A percentile compares a stretch with the other conserved stretches of the same genome.
phyloP scores from a whole-genome alignment of 2,888 invertebrate genomes.

The Tetrapedia diversipes region DNA sequence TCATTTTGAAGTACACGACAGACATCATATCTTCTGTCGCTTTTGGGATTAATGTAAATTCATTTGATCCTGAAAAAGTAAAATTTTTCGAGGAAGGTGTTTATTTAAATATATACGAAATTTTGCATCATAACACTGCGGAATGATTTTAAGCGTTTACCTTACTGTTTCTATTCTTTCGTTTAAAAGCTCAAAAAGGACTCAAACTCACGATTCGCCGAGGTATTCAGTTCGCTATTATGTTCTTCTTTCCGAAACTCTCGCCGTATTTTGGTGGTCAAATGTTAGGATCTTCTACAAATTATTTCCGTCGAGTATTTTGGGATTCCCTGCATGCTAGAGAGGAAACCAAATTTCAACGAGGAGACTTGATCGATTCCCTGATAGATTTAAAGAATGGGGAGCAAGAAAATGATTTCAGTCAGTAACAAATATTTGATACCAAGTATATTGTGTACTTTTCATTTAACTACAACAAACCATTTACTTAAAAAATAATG shows the following conservation, averaged over 20 bases:
- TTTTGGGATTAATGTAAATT: conserved; percentile 74
- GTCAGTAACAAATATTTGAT: conserved; percentile 59
- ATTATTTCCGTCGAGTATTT: conserved; percentile 75
- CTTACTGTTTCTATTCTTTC: background rate
- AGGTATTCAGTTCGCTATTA: conserved; percentile 33
- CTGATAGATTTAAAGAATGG: conserved; percentile 72
- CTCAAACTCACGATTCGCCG: background rate
- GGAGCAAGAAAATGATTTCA: conserved; percentile 59
- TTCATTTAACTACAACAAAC: background rate
- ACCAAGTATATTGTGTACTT: background rate
- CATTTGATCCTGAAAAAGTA: conserved; percentile 64
- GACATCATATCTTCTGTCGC: conserved; percentile 75
- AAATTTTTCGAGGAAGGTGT: conserved; percentile 71
- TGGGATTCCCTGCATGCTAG: conserved; percentile 74
- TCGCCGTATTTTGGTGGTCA: conserved; percentile 26
- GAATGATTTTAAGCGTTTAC: background rate
- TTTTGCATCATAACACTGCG: background rate
- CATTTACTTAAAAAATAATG: background rate
- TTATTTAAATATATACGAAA: background rate
- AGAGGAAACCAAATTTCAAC: conserved; percentile 64
- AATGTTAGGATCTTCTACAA: conserved; percentile 60
- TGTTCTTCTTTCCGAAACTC: conserved; percentile 73
- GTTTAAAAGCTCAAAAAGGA: conserved; percentile 33
- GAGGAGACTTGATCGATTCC: conserved; percentile 76
- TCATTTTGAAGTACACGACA: conserved; percentile 69